Base-by-base conservation (phyloP, 2,113 vertebrate species). In the Heterochromis multidens region DNA sequence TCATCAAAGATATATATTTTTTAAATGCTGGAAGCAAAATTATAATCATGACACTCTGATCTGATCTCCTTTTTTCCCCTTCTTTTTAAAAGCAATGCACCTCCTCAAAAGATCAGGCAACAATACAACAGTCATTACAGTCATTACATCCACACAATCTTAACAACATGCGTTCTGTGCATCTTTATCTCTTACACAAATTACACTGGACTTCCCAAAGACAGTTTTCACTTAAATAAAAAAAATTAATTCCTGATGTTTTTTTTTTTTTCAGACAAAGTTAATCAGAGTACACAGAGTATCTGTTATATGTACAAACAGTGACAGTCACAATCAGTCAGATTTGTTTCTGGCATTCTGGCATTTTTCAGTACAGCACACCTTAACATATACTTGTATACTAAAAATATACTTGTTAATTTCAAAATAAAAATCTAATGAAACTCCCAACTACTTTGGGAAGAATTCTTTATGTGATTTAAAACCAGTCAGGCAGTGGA, bases 1-100 rank as follows among this genome's bases (percentile, higher is more conserved):
- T 84, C 90, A 84, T 76, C 81, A 56, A 70, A 77, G 59, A 82
- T 61, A 77, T n/a, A n/a, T n/a, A 52, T 74, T 31, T 52, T 54
- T 27, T 52, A 46, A 63, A 80, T 35, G 14, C 43, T 2, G 46
- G 29, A 52, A 52, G 23, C 13, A 58, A 40, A 43, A 40, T 17
- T 25, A 25, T 16, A 40, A 56, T n/a, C 40, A 33, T 63, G 46
- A 59, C 5, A 81, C 37, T 27, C 43, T 59, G 2, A 70, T 72
- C 19, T 17, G n/a, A 33, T 72, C n/a, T 54, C 23, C 35, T 19
- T 67, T 60, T 52, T 61, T 35, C 7, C 33, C 7, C 23, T 52
- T 35, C 40, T 40, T 74, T 70, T 60, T 29, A 19, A 70, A 21
- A 81, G 62, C 25, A 49, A 79, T 4, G 11, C 27, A 27, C 78